Conservation (phyloP, 2,113 vertebrate genomes). For the Tupaia tana region DNA sequence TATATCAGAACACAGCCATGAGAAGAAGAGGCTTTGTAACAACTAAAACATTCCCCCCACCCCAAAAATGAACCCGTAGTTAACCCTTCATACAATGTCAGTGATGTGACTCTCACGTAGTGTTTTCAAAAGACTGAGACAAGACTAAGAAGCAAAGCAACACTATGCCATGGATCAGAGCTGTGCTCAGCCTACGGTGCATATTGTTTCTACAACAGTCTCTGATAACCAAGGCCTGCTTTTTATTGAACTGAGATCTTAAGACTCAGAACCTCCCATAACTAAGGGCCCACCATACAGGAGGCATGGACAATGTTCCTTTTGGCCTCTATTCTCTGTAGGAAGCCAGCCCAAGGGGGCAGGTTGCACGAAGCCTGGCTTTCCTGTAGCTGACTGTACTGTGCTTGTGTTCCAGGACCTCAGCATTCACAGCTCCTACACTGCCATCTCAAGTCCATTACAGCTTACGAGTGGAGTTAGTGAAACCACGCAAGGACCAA, state of each 20-base stretch:
- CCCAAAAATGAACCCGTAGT: not conserved
- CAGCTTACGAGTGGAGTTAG: conserved; percentile 4
- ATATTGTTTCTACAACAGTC: not conserved
- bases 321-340: not conserved
- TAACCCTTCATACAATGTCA: conserved; percentile 41
- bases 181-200: not conserved
- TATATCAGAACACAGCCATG: conserved; percentile 56
- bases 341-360: not conserved
- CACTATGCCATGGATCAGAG: not conserved
- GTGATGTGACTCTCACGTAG: not conserved
- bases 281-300: not conserved
- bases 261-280: not conserved
- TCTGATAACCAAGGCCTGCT: not conserved
- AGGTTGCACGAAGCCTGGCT: not conserved
- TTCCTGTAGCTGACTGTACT: not conserved
- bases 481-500: conserved; percentile 32
- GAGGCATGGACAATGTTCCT: not conserved
- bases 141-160: not conserved
- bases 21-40: conserved; percentile 44
- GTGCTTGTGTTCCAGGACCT: conserved; percentile 12
- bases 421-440: not conserved
- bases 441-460: conserved; percentile 22
- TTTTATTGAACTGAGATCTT: not conserved
- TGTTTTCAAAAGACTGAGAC: not conserved
- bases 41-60: not conserved